Conservation (phyloP, 2,888 invertebrate species). For the Drosophila pegasa region DNA sequence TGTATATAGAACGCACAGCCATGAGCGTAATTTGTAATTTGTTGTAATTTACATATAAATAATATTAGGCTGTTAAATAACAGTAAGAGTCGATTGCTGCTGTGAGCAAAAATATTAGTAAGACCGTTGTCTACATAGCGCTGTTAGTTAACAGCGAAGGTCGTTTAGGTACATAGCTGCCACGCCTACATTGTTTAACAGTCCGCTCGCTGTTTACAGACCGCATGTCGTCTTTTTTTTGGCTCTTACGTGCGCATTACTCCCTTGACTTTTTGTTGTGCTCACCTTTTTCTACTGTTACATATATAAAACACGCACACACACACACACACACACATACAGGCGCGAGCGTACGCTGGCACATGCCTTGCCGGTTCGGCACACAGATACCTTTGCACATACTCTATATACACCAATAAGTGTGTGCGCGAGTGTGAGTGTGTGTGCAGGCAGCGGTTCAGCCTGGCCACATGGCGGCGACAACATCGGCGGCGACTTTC, state of each 20-base stretch:
- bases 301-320: constrained; percentile 25
- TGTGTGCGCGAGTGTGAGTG: constrained; percentile 1
- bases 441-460: constrained; percentile 26
- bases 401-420: constrained; percentile 25
- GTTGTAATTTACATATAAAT: background rate
- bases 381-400: constrained; percentile 35
- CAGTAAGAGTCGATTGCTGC: constrained; percentile 6
- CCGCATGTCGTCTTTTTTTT: constrained; percentile 23
- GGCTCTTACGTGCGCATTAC: constrained; percentile 53
- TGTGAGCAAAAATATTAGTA: background rate
- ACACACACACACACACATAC: constrained; percentile 25
- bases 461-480: constrained; percentile 69
- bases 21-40: constrained; percentile 5
- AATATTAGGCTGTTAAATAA: constrained; percentile 3
- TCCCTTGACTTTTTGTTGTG: constrained; percentile 70
- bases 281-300: constrained; percentile 71
- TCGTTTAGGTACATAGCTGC: constrained; percentile 27
- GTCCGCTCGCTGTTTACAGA: constrained; percentile 12
- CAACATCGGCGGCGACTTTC: constrained; percentile 38
- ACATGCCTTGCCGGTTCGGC: constrained; percentile 59
- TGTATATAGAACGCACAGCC: constrained; percentile 5
- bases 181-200: constrained; percentile 39
- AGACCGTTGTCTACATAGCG: background rate
- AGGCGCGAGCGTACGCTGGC: constrained; percentile 3
- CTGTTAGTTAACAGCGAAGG: constrained; percentile 50